A percentile compares a stretch with the other conserved stretches of the same genome.
phyloP scores from a whole-genome alignment of 2,888 invertebrate genomes.

The Tuberolachnus salignus region DNA sequence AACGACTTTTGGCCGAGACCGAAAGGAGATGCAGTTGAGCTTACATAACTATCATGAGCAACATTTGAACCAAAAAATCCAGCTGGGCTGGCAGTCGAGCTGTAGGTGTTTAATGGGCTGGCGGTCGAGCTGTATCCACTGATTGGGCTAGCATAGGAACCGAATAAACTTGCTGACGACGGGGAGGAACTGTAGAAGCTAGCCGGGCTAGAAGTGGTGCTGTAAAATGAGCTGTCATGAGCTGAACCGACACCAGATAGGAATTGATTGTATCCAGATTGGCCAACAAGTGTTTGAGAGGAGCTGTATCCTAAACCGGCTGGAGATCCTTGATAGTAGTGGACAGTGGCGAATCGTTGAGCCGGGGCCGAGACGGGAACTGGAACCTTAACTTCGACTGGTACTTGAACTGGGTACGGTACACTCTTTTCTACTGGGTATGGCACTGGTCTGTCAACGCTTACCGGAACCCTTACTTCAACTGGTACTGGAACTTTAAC shows the following conservation, averaged over 20 bases:
- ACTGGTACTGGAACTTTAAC: constrained; percentile 69
- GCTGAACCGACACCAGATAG: background rate
- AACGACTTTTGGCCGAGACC: constrained; percentile 13
- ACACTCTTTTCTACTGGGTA: constrained; percentile 66
- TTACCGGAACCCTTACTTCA: constrained; percentile 64
- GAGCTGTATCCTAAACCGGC: constrained; percentile 11
- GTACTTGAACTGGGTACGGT: constrained; percentile 73
- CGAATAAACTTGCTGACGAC: background rate
- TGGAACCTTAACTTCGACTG: constrained; percentile 76
- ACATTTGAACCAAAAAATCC: constrained; percentile 20
- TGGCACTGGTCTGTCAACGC: constrained; percentile 74
- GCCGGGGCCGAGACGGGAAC: constrained; percentile 78
- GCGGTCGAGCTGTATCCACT: constrained; percentile 9
- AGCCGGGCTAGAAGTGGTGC: background rate
- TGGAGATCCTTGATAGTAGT: constrained; percentile 39
- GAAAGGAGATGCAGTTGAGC: constrained; percentile 2
- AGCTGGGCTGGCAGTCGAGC: constrained; percentile 22
- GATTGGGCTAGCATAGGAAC: background rate
- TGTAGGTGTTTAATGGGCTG: constrained; percentile 6
- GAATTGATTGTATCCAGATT: constrained; percentile 31
- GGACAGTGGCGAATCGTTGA: constrained; percentile 52
- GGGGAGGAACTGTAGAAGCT: background rate
- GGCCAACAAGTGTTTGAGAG: background rate
- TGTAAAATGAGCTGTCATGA: background rate
- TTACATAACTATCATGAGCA: constrained; percentile 8